These are phyloP conservation scores for Eulemur rufifrons DNA, from an alignment of 2,113 vertebrate species.

Conservation along the genomic window DNA sequence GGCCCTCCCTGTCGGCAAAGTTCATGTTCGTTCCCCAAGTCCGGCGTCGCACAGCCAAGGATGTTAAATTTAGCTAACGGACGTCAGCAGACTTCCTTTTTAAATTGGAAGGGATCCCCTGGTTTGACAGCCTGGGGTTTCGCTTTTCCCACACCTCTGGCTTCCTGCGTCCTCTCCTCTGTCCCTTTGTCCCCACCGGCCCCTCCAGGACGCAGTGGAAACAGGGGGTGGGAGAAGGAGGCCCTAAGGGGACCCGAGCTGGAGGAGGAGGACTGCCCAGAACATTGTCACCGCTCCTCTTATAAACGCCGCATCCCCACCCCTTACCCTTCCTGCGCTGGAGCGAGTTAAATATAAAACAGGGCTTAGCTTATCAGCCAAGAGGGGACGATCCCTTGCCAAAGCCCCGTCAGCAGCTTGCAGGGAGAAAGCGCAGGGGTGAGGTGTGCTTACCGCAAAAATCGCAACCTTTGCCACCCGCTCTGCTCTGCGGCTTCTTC, in stretches of 20 bases:
- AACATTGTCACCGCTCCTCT: slow-evolving; percentile 71
- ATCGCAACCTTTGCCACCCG: slow-evolving; percentile 76
- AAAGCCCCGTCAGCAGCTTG: slow-evolving; percentile 84
- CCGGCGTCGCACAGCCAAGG: slow-evolving; percentile 52
- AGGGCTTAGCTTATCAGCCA: slow-evolving; percentile 85
- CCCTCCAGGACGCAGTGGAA: slow-evolving; percentile 57
- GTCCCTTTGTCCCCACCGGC: neutral
- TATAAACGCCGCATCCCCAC: slow-evolving; percentile 76
- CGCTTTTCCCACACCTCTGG: neutral
- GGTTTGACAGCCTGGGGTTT: slow-evolving; percentile 42
- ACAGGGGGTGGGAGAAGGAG: slow-evolving; percentile 47
- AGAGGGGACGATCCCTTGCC: slow-evolving; percentile 77
- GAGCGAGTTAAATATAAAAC: slow-evolving; percentile 91
- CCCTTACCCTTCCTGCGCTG: slow-evolving; percentile 77
- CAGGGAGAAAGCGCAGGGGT: slow-evolving; percentile 55
- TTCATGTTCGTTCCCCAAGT: slow-evolving; percentile 81
- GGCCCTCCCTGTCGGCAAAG: slow-evolving; percentile 81
- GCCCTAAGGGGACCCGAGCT: slow-evolving; percentile 59
- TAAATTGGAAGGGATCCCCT: slow-evolving; percentile 23
- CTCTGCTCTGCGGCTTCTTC: slow-evolving; percentile 46
- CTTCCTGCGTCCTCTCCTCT: neutral
- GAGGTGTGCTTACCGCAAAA: slow-evolving; percentile 70
- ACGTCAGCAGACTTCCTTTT: slow-evolving; percentile 66
- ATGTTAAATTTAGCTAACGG: slow-evolving; percentile 63
- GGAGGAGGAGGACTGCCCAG: slow-evolving; percentile 19